Evolutionary conservation across 2,797 vertebrate genomes (phyloP).

Genomic region (Sandelia bainsii): DNA sequence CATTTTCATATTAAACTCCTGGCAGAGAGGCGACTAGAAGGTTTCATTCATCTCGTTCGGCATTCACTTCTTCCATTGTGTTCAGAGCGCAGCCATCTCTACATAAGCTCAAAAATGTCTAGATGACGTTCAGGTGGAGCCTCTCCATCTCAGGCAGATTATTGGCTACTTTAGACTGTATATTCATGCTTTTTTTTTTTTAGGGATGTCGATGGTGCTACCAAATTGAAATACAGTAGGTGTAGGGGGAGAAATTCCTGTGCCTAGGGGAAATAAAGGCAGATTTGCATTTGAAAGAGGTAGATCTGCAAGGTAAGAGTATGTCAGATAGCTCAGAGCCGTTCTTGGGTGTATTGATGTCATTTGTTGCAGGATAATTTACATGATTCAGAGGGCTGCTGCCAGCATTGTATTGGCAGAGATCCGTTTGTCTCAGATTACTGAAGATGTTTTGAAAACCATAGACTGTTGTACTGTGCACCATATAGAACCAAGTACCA

Average conservation of each 20-base stretch:
- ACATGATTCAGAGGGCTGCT: conserved; percentile 58
- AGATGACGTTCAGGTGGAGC: conserved; percentile 13
- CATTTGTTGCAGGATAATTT: conserved; percentile 71
- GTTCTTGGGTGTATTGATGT: conserved; percentile 63
- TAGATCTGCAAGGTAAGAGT: conserved; percentile 64
- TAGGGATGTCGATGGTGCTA: conserved; percentile 35
- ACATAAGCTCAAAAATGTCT: conserved; percentile 26
- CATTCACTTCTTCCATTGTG: neutral
- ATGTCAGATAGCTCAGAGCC: conserved; percentile 51
- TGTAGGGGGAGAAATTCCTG: conserved; percentile 40
- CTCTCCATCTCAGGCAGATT: conserved; percentile 16
- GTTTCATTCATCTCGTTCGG: conserved; percentile 14
- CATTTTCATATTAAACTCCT: conserved; percentile 30
- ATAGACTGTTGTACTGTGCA: neutral
- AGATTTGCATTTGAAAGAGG: conserved; percentile 72
- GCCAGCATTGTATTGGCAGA: conserved; percentile 38
- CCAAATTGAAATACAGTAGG: conserved; percentile 44
- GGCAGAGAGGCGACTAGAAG: conserved; percentile 1
- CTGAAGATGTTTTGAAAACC: conserved; percentile 54
- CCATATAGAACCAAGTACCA: neutral
- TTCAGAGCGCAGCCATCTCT: conserved; percentile 15
- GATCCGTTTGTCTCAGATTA: conserved; percentile 55
- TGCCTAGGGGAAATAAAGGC: conserved; percentile 49
- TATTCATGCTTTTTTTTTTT: conserved; percentile 36
- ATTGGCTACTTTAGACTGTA: conserved; percentile 37